phyloP scores from a whole-genome alignment of 2,888 invertebrate species.

The Pandemis heparana region DNA sequence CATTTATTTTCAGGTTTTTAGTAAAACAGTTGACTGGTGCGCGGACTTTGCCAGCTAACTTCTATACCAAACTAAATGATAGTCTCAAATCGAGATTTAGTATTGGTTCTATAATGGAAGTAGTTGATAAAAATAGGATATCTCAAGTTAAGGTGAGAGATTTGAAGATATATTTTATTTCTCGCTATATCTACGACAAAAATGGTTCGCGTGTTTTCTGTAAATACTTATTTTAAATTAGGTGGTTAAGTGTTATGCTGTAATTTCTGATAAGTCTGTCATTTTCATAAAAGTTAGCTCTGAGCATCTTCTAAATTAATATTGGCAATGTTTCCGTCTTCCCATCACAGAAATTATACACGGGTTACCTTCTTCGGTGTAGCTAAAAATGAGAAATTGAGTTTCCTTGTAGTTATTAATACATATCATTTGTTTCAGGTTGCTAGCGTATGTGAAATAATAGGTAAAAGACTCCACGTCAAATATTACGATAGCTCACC shows the following conservation, averaged over 20 bases:
- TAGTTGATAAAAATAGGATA: constrained; percentile 98
- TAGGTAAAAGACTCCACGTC: constrained; percentile 96
- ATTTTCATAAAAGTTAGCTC: too few relatives aligned
- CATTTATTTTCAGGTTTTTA: constrained; percentile 86
- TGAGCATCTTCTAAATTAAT: too few relatives aligned
- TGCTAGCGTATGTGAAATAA: constrained; percentile 95
- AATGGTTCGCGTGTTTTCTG: too few relatives aligned
- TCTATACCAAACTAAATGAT: constrained; percentile 94
- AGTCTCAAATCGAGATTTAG: constrained; percentile 94
- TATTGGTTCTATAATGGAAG: constrained; percentile 94
- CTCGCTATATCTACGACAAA: neutral
- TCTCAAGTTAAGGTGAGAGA: constrained; percentile 90
- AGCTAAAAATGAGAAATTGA: neutral
- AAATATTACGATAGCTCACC: constrained; percentile 94
- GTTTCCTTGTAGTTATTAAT: constrained; percentile 33
- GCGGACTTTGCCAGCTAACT: constrained; percentile 97
- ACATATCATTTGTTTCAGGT: constrained; percentile 77
- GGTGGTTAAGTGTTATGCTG: too few relatives aligned
- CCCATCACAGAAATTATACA: too few relatives aligned
- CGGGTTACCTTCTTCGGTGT: too few relatives aligned
- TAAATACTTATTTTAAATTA: too few relatives aligned
- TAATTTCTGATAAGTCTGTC: too few relatives aligned
- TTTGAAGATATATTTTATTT: neutral
- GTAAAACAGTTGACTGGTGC: constrained; percentile 97
- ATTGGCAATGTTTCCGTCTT: too few relatives aligned